Percentiles rank a stretch among this genome's conserved stretches.
Evolutionary conservation across 2,113 vertebrate species (phyloP).

Genomic region (Pterocles burchelli): DNA sequence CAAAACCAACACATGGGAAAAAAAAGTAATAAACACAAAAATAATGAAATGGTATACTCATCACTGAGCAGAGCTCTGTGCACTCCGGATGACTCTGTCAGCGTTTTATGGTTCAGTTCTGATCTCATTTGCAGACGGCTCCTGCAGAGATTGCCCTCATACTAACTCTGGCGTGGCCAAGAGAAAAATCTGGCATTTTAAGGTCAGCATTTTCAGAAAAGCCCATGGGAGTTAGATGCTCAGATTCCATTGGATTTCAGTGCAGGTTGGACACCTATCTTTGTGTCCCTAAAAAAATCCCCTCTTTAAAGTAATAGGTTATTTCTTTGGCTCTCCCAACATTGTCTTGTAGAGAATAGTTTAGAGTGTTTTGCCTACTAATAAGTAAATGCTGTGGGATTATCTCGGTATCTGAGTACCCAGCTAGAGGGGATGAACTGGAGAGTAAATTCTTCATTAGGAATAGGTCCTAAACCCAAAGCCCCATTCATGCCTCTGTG

Average conservation of each 20-base stretch:
- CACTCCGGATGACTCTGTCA: neutral
- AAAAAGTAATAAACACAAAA: neutral
- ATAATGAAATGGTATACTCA: neutral
- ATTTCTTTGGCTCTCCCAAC: neutral
- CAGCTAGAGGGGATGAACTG: neutral
- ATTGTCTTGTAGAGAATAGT: neutral
- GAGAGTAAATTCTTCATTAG: neutral
- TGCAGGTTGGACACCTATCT: neutral
- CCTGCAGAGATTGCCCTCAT: neutral
- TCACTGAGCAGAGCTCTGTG: neutral
- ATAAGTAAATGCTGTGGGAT: neutral
- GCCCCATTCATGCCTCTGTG: neutral
- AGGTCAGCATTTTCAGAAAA: neutral
- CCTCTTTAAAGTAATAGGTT: neutral
- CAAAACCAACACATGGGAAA: neutral
- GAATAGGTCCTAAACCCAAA: neutral
- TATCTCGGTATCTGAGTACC: neutral
- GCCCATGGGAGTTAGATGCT: neutral
- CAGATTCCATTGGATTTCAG: neutral
- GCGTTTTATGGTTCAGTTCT: neutral
- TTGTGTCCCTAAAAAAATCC: neutral
- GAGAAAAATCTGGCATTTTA: neutral
- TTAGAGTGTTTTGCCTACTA: neutral
- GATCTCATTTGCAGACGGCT: conserved; percentile 31
- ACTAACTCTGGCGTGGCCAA: neutral